A percentile compares a stretch with the other conserved stretches of the same genome.
phyloP scores from a whole-genome alignment of 2,113 vertebrate genomes.

The Prionailurus viverrinus region DNA sequence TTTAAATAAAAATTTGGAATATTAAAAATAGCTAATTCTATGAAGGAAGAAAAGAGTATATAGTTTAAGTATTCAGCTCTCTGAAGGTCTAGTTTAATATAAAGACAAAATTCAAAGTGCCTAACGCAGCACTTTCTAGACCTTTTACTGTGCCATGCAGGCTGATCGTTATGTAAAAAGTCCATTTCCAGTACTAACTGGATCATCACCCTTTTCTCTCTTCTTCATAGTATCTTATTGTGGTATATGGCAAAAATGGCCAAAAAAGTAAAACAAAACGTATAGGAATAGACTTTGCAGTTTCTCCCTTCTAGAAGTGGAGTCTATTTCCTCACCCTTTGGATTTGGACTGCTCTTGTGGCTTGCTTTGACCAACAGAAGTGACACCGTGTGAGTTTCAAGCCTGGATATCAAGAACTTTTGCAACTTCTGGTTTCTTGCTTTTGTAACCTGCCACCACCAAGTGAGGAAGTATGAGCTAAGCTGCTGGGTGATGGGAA shows the following conservation, averaged over 20 bases:
- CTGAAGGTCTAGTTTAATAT: not conserved
- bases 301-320: not conserved
- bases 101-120: not conserved
- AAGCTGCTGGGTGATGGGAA: not conserved
- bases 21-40: not conserved
- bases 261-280: not conserved
- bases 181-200: not conserved
- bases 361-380: not conserved
- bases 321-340: not conserved
- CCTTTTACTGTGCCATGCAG: not conserved
- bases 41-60: not conserved
- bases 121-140: not conserved
- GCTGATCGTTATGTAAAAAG: not conserved
- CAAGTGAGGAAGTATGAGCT: not conserved
- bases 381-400: not conserved
- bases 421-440: not conserved
- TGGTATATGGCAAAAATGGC: not conserved
- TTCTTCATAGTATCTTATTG: not conserved
- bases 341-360: not conserved
- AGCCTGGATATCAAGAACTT: not conserved
- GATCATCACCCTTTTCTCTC: not conserved
- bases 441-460: not conserved
- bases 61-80: not conserved
- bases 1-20: too few relatives aligned
- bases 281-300: not conserved